A percentile compares a stretch with the other conserved stretches of the same genome.
phyloP scores from a whole-genome alignment of 2,113 vertebrate species.

The Pteruthius melanotis region DNA sequence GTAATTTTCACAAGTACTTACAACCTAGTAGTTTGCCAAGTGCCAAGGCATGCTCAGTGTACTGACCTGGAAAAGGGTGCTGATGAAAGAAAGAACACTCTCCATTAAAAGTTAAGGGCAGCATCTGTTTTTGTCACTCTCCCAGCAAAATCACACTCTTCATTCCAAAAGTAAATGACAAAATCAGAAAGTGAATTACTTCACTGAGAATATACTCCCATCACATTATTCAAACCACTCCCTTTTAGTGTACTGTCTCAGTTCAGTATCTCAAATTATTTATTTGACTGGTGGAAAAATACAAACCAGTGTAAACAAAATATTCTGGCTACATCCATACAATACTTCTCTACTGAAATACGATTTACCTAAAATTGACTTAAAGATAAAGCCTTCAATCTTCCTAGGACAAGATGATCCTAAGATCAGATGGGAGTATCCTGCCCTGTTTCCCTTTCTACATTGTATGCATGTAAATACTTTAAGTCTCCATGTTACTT shows the following conservation, averaged over 20 bases:
- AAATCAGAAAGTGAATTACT: background rate
- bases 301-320: slow-evolving; percentile 13
- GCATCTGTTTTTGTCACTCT: background rate
- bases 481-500: background rate
- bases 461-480: background rate
- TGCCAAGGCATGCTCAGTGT: background rate
- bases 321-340: background rate
- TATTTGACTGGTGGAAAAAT: background rate
- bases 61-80: background rate
- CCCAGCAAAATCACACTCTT: background rate
- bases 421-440: background rate
- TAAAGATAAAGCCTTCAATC: background rate
- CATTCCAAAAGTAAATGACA: background rate
- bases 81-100: background rate
- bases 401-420: background rate
- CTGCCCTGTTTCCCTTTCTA: background rate
- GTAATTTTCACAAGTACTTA: background rate
- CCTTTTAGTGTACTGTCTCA: background rate
- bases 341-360: background rate
- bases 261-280: background rate
- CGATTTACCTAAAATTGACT: background rate
- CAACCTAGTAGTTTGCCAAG: background rate
- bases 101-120: background rate
- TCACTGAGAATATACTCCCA: background rate
- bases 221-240: background rate